Base-by-base conservation (phyloP, 1,140 invertebrate species). In the Galleria mellonella region DNA sequence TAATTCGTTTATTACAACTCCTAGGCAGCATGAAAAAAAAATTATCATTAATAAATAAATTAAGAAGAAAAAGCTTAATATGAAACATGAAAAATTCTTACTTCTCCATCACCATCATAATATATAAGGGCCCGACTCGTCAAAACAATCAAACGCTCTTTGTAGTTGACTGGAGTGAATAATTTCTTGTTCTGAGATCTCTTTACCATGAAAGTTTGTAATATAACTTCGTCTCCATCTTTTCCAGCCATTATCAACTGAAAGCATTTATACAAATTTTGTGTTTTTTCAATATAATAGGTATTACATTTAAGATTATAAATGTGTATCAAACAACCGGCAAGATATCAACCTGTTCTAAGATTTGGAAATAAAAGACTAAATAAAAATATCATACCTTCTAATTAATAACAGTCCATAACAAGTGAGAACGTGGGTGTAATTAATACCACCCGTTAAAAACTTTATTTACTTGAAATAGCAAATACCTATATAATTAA, bases 161-260 rank as follows among this genome's bases (percentile, higher is more conserved):
- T 95, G 73, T 93, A 96, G 74, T 96, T 96, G 29, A 95, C 90
- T 5, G 92, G 91, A 11, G 93, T 94, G 69, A 95, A 95, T 33
- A 92, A 88, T 73, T 94, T 95, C 76, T 95, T 95, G 78, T 95
- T 96, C 73, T 95, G 94, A 2, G 94, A 95, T 40, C 94, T 87
- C 83, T 96, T 96, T 32, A 94, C 89, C 94, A 96, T 94, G 61
- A 92, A 93, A 14, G 92, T 92, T 76, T 92, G 87, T 56, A 87
- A 63, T 71, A 83, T 62, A 51, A 87, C 77, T 48, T 89, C 87
- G 49, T 88, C 87, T 43, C 78, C 75, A 61, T 88, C 87, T 59
- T 86, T 86, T 2, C 72, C 68, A 51, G 88, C 87, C 72, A 86
- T 86, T 47, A 33, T 77, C 43, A 47, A 38, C 60, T 71, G 39